Percentiles rank a stretch among this genome's conserved stretches.
These are phyloP conservation scores for Shinisaurus crocodilurus DNA, from an alignment of 2,113 vertebrate species.

Conservation along the genomic window DNA sequence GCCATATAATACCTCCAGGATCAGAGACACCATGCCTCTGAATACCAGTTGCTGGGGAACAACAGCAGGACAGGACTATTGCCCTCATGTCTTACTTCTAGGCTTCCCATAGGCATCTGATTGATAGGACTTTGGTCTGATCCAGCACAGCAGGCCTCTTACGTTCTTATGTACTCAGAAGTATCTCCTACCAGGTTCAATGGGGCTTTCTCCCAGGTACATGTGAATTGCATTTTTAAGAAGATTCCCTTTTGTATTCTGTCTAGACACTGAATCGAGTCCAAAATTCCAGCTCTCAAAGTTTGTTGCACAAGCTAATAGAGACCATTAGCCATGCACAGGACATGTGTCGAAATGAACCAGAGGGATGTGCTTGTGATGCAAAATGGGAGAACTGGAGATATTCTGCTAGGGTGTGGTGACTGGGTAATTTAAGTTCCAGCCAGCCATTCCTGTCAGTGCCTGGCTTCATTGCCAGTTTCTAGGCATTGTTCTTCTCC, in stretches of 20 bases:
- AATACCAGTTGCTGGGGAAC: not conserved
- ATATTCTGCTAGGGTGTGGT: slow-evolving; percentile 5
- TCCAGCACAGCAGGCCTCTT: not conserved
- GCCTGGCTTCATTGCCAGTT: slow-evolving; percentile 57
- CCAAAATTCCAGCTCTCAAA: not conserved
- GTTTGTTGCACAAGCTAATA: not conserved
- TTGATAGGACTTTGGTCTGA: not conserved
- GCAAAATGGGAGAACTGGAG: not conserved
- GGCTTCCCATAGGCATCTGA: not conserved
- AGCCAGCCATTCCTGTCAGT: slow-evolving; percentile 69
- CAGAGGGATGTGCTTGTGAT: not conserved
- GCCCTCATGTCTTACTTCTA: not conserved
- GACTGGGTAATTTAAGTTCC: not conserved
- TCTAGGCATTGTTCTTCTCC: slow-evolving; percentile 57
- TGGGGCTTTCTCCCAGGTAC: not conserved
- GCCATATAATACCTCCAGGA: not conserved
- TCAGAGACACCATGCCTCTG: not conserved
- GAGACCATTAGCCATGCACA: not conserved
- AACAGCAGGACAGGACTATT: not conserved
- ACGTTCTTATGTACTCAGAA: not conserved
- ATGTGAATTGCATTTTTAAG: not conserved
- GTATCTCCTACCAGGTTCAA: not conserved
- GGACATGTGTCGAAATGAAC: not conserved
- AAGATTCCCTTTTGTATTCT: not conserved
- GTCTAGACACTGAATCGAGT: not conserved